Percentiles rank a stretch among this genome's conserved stretches.
phyloP scores from a whole-genome alignment of 2,888 invertebrate genomes.

The Phoenoteleia sp. region DNA sequence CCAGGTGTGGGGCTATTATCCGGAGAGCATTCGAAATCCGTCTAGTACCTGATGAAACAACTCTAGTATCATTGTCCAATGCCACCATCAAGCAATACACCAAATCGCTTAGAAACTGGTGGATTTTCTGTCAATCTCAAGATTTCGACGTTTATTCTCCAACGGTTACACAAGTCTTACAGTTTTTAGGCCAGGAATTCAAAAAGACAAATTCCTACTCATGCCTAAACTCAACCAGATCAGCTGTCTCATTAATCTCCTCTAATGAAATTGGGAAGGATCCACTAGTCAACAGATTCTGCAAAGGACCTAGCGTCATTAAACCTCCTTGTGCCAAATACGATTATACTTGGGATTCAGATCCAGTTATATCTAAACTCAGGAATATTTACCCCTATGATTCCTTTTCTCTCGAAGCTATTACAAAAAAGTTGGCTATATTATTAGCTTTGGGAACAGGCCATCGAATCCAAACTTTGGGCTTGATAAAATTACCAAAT shows the following conservation, averaged over 20 bases:
- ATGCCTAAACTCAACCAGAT: slow-evolving; percentile 8
- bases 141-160: slow-evolving; percentile 25
- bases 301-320: slow-evolving; percentile 68
- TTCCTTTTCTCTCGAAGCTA: too few species aligned
- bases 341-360: slow-evolving; percentile 75
- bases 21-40: slow-evolving; percentile 39
- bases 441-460: too few species aligned
- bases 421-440: too few species aligned
- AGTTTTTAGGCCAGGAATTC: slow-evolving; percentile 40
- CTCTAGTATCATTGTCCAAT: slow-evolving; percentile 53
- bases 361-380: too few species aligned
- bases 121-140: slow-evolving; percentile 42
- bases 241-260: slow-evolving; percentile 41
- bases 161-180: slow-evolving; percentile 19
- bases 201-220: slow-evolving; percentile 31
- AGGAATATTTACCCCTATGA: too few species aligned
- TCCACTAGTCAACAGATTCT: slow-evolving; percentile 63
- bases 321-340: slow-evolving; percentile 72
- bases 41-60: neutral
- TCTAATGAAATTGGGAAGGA: slow-evolving; percentile 49
- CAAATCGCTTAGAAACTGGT: slow-evolving; percentile 48
- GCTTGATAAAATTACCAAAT: neutral
- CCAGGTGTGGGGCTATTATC: slow-evolving; percentile 79
- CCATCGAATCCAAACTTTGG: too few species aligned
- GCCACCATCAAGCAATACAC: slow-evolving; percentile 69